phyloP scores from a whole-genome alignment of 2,888 invertebrate species.

The Hybos culiciformis region DNA sequence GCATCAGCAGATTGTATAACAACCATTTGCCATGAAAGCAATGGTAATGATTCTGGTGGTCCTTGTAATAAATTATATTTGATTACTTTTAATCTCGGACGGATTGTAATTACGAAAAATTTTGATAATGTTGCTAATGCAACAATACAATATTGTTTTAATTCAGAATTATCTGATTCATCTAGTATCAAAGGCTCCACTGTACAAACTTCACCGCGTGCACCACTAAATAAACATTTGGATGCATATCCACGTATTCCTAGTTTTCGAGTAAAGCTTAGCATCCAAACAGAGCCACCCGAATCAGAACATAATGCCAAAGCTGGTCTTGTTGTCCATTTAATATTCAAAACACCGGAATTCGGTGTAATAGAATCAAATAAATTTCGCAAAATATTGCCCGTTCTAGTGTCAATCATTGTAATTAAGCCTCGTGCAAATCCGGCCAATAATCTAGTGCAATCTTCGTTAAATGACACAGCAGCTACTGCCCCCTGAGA shows the following conservation, averaged over 20 bases:
- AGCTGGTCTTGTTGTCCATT: constrained; percentile 52
- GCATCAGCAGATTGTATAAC: constrained; percentile 60
- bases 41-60: constrained; percentile 65
- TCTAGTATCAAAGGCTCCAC: constrained; percentile 49
- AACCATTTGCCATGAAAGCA: constrained; percentile 86
- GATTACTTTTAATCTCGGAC: constrained; percentile 62
- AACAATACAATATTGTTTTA: constrained; percentile 63
- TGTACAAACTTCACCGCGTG: constrained; percentile 82
- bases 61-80: constrained; percentile 64
- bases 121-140: constrained; percentile 88
- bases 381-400: constrained; percentile 58
- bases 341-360: constrained; percentile 62
- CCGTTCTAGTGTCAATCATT: constrained; percentile 76
- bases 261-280: constrained; percentile 75
- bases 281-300: constrained; percentile 90
- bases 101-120: constrained; percentile 61
- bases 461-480: constrained; percentile 75
- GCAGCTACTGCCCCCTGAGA: constrained; percentile 69
- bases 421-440: constrained; percentile 69
- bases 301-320: constrained; percentile 76
- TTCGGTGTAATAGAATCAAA: constrained; percentile 74
- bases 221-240: constrained; percentile 91
- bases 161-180: constrained; percentile 42
- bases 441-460: constrained; percentile 68
- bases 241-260: constrained; percentile 81